Conservation (phyloP, 2,113 vertebrate genomes). For the Ranitomeya variabilis region DNA sequence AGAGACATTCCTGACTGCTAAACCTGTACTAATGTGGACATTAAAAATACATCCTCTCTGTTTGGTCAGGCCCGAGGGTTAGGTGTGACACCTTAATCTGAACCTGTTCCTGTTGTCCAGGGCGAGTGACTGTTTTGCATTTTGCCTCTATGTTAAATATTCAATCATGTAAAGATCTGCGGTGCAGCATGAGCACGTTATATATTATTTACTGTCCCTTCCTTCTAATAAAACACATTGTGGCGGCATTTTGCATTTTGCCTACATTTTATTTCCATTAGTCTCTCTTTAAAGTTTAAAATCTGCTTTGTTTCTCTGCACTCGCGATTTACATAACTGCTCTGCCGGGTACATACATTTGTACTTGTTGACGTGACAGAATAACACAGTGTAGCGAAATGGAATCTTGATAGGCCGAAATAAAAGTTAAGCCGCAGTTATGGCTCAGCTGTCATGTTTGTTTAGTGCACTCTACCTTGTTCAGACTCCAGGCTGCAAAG, state of each 20-base stretch:
- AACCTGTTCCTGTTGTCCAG: slow-evolving; percentile 66
- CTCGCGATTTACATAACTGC: slow-evolving; percentile 73
- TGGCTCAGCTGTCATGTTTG: not conserved
- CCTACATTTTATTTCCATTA: slow-evolving; percentile 90
- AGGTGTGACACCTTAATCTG: slow-evolving; percentile 37
- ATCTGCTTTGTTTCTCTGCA: slow-evolving; percentile 74
- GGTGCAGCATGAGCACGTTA: slow-evolving; percentile 82
- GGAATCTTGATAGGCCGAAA: slow-evolving; percentile 50
- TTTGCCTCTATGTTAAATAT: slow-evolving; percentile 83
- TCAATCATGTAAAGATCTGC: slow-evolving; percentile 79
- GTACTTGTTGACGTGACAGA: slow-evolving; percentile 56
- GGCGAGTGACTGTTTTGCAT: slow-evolving; percentile 69
- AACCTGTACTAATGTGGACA: slow-evolving; percentile 61
- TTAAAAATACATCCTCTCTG: slow-evolving; percentile 70
- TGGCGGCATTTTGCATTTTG: slow-evolving; percentile 70
- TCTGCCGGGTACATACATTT: slow-evolving; percentile 63
- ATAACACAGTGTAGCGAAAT: slow-evolving; percentile 55
- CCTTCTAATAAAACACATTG: slow-evolving; percentile 75
- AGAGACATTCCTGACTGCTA: slow-evolving; percentile 65
- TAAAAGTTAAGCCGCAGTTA: not conserved
- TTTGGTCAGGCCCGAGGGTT: slow-evolving; percentile 52
- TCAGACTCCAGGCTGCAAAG: slow-evolving; percentile 30
- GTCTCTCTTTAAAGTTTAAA: slow-evolving; percentile 96
- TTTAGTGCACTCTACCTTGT: slow-evolving; percentile 8
- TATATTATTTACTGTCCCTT: slow-evolving; percentile 90